Evolutionary conservation across 2,888 invertebrate genomes (phyloP), one percentile per base, ranked within the genome.

Genomic region (Drosophila subsilvestris): DNA sequence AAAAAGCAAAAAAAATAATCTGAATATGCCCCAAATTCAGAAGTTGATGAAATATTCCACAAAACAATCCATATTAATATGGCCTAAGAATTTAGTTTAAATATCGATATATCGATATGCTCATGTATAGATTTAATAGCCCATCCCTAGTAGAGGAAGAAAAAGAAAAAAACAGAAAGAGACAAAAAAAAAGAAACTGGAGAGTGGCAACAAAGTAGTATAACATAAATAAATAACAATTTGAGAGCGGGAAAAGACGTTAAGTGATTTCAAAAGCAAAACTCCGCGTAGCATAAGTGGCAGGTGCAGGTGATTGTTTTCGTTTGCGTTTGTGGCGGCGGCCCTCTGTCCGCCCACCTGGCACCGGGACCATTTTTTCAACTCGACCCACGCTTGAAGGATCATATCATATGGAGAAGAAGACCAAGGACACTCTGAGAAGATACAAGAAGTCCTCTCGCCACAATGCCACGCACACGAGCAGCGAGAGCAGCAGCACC

Each of bases 361-460:
- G 37, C 14, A 37, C n/a, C n/a, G 9, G 27, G 9, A 9, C 27
- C 4, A 22, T 3, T 22, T 2, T 37, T n/a, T 37, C 7, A n/a
- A 37, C 14, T 6, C 14, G 7, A 37, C 2, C 37, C 37, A 37
- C 37, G 37, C 14, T 37, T 14, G n/a, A 37, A n/a, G 37, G 14
- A 37, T n/a, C 14, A 2, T 6, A 37, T 37, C 7, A 37, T 37
- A 91, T 92, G 91, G 92, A 92, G 65, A 92, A 92, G 73, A 91
- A 91, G 73, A 86, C 90, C 7, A 92, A 92, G 59, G 92, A 92
- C 25, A 83, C 90, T 42, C 68, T 89, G 62, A 89, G 91, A 4
- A 91, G 92, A 17, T 91, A 91, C 42, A 92, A 92, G 45, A 91
- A 91, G 57, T 78, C 89, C 10, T 89, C 91, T 3, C 91, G 74